These are phyloP conservation scores for Deilephila porcellus DNA, from an alignment of 2,888 invertebrate species.

Conservation along the genomic window DNA sequence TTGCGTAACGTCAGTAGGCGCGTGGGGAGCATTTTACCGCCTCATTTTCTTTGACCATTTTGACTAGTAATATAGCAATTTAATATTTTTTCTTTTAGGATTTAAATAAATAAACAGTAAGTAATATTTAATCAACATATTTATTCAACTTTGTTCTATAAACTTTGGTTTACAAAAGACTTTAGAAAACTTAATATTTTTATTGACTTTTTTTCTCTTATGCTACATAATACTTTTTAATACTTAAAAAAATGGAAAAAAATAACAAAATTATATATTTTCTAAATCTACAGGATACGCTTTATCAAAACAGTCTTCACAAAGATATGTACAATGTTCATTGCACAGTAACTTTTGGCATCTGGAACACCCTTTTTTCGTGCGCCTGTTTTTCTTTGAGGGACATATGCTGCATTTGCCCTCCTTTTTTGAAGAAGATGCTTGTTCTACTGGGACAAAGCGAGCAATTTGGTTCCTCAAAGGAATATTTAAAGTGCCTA, in stretches of 20 bases:
- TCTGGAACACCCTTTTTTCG: neutral
- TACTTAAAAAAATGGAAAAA: neutral
- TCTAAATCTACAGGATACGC: constrained; percentile 1
- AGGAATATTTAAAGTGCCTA: constrained; percentile 32
- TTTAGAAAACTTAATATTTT: neutral
- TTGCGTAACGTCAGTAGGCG: too few species aligned
- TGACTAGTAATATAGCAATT: too few species aligned
- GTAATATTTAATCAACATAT: too few species aligned
- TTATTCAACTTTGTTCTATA: neutral
- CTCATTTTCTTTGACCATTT: too few species aligned
- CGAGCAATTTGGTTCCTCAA: constrained; percentile 16
- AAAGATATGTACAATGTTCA: constrained; percentile 1
- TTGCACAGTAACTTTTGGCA: neutral
- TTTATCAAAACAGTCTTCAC: neutral
- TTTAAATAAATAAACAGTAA: too few species aligned
- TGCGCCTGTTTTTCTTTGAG: neutral
- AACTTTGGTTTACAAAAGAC: constrained; percentile 1
- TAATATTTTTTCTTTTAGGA: too few species aligned
- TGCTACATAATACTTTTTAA: constrained; percentile 1
- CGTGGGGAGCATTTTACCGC: too few species aligned
- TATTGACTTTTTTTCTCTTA: neutral
- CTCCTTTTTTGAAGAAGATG: constrained; percentile 16
- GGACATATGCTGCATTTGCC: neutral
- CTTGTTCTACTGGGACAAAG: constrained; percentile 25
- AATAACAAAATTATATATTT: neutral